These are phyloP conservation scores for Spodoptera picta DNA, from an alignment of 2,888 invertebrate species.

Conservation along the genomic window DNA sequence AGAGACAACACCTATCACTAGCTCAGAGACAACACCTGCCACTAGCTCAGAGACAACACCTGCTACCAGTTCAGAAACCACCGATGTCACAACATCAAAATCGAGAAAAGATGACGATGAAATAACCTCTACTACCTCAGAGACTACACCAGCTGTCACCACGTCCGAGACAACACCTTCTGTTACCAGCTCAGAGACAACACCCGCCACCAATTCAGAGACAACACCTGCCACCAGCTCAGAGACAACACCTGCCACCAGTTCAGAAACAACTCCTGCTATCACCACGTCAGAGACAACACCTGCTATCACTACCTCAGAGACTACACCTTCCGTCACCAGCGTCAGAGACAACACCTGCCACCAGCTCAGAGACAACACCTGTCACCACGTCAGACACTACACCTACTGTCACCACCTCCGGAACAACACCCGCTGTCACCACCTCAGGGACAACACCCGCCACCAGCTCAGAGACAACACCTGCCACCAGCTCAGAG, in stretches of 20 bases:
- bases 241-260: neutral
- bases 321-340: neutral
- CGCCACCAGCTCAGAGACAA: neutral
- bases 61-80: neutral
- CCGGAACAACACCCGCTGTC: neutral
- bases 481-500: neutral
- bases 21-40: neutral
- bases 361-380: too few relatives aligned
- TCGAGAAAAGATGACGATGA: neutral
- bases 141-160: too few relatives aligned
- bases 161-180: too few relatives aligned
- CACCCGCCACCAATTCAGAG: neutral
- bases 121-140: neutral
- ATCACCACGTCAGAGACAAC: neutral
- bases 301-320: neutral
- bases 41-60: neutral
- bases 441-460: neutral
- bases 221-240: slow-evolving; percentile 4
- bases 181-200: too few relatives aligned
- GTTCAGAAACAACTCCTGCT: neutral
- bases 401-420: neutral
- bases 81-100: neutral
- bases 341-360: neutral
- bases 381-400: too few relatives aligned
- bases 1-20: too few relatives aligned